These are phyloP conservation scores for Saxicola maurus DNA, from an alignment of 2,797 vertebrate species.

Conservation along the genomic window DNA sequence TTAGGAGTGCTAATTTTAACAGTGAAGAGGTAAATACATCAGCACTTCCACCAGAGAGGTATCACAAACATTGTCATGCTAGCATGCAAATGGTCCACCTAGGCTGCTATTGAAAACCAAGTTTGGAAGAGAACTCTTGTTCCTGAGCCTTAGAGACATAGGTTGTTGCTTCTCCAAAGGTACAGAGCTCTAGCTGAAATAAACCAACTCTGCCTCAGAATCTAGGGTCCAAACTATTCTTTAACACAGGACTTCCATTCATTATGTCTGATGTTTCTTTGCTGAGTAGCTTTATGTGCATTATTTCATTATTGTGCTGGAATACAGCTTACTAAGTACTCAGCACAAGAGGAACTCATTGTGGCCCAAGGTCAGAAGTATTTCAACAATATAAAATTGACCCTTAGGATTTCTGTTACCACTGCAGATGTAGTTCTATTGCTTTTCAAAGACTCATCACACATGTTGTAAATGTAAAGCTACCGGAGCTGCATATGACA, in stretches of 20 bases:
- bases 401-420: neutral
- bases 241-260: neutral
- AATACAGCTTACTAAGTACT: neutral
- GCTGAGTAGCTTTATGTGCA: neutral
- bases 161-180: neutral
- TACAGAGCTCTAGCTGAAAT: neutral
- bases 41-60: neutral
- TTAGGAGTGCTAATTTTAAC: neutral
- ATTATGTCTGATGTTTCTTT: neutral
- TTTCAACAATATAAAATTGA: neutral
- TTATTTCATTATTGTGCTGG: neutral
- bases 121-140: neutral
- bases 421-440: neutral
- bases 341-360: neutral
- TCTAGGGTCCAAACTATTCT: neutral
- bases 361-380: neutral
- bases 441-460: neutral
- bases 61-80: neutral
- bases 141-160: neutral
- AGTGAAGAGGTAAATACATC: neutral
- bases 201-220: neutral
- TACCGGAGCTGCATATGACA: neutral
- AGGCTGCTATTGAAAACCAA: neutral
- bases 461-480: neutral
- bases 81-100: neutral